phyloP scores from a whole-genome alignment of 2,113 vertebrate species.

The Macquaria australasica region DNA sequence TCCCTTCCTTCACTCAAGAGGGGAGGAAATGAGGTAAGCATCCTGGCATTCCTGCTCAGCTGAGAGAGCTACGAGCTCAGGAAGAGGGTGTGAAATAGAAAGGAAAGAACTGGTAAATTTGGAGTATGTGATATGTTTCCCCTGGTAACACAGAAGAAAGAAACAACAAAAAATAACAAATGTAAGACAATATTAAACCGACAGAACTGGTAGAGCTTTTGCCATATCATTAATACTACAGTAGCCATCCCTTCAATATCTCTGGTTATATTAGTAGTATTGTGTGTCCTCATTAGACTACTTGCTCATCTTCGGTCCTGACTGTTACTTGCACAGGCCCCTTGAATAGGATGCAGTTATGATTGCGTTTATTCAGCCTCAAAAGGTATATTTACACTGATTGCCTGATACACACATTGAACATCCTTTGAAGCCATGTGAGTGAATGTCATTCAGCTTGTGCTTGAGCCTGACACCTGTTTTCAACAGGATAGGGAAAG shows the following conservation, averaged over 20 bases:
- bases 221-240: neutral
- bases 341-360: neutral
- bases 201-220: neutral
- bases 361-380: neutral
- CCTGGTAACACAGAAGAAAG: neutral
- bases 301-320: neutral
- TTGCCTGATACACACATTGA: neutral
- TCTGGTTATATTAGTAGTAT: neutral
- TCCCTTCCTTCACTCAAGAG: constrained; percentile 47
- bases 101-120: constrained; percentile 21
- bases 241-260: too few species aligned
- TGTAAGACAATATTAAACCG: neutral
- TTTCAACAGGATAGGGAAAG: neutral
- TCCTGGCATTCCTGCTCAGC: constrained; percentile 73
- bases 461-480: neutral
- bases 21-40: constrained; percentile 74
- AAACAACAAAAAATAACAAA: neutral
- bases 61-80: constrained; percentile 53
- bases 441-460: neutral
- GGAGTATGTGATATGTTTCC: constrained; percentile 4
- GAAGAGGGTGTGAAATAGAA: constrained; percentile 51
- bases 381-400: neutral
- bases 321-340: neutral
- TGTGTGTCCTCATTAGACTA: neutral
- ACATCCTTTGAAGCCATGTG: neutral